A percentile compares a stretch with the other conserved stretches of the same genome.
These are phyloP conservation scores for Buceros bicornis DNA, from an alignment of 2,797 vertebrate species.

Conservation along the genomic window DNA sequence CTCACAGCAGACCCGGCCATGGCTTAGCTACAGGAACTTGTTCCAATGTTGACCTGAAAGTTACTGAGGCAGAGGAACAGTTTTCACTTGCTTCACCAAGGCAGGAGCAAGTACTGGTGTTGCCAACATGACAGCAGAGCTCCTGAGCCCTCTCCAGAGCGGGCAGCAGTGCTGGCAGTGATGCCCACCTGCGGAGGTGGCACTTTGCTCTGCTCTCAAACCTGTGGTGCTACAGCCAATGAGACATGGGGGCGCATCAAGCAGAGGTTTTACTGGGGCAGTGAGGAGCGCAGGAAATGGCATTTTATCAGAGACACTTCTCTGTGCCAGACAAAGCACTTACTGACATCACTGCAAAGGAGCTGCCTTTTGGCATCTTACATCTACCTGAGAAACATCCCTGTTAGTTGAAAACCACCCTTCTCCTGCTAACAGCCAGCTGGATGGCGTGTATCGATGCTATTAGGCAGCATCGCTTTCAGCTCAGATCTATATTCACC, in stretches of 20 bases:
- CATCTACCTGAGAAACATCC: neutral
- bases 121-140: neutral
- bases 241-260: neutral
- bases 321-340: neutral
- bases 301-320: neutral
- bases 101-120: neutral
- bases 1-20: neutral
- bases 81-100: neutral
- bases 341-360: neutral
- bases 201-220: neutral
- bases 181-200: neutral
- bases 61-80: neutral
- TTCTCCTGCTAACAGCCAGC: neutral
- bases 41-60: neutral
- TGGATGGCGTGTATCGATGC: neutral
- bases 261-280: neutral
- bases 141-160: neutral
- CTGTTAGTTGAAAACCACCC: neutral
- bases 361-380: neutral
- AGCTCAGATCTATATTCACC: neutral
- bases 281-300: neutral
- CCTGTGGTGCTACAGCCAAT: no score
- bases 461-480: neutral
- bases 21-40: neutral
- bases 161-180: neutral